Evolutionary conservation across 2,797 vertebrate genomes (phyloP).

Genomic region (Micrastur ruficollis): DNA sequence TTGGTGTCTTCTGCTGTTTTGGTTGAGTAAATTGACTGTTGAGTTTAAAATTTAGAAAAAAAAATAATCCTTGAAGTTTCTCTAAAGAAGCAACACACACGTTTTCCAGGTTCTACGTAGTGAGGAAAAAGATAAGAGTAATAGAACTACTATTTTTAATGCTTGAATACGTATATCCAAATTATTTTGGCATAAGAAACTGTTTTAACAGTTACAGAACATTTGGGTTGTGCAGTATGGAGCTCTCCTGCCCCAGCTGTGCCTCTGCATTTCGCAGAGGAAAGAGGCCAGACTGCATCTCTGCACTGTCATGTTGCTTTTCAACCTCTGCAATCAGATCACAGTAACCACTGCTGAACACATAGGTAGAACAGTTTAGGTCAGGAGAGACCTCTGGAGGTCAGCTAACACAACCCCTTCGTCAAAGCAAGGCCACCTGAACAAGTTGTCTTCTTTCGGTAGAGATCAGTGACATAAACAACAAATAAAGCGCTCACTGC

Average conservation of each 20-base stretch:
- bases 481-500: neutral
- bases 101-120: neutral
- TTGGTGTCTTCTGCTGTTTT: neutral
- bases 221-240: neutral
- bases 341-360: rapidly evolving
- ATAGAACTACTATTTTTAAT: neutral
- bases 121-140: neutral
- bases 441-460: neutral
- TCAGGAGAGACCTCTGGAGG: neutral
- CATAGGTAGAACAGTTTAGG: neutral
- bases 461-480: neutral
- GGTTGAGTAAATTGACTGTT: neutral
- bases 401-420: neutral
- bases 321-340: neutral
- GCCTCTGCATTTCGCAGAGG: neutral
- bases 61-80: neutral
- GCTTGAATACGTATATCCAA: neutral
- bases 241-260: neutral
- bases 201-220: neutral
- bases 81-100: neutral
- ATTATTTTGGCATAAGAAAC: neutral
- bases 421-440: neutral
- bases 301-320: neutral
- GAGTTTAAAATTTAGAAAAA: neutral
- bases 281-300: neutral